phyloP scores from a whole-genome alignment of 2,888 invertebrate genomes.

The Mylabris sibirica region DNA sequence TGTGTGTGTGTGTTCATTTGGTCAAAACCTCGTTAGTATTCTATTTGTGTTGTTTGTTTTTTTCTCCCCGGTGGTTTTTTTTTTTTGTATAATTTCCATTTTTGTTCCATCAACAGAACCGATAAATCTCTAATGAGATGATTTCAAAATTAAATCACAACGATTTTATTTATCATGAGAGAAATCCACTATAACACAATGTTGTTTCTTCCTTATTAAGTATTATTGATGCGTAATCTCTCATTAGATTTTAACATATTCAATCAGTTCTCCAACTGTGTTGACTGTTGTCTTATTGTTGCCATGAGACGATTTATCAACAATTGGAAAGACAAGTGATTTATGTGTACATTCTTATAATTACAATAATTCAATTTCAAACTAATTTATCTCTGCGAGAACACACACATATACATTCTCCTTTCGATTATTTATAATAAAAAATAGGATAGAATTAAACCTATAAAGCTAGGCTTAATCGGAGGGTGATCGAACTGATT shows the following conservation, averaged over 20 bases:
- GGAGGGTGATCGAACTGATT: no score
- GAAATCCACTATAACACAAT: neutral
- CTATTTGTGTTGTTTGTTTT: neutral
- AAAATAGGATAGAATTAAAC: no score
- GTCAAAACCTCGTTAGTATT: no score
- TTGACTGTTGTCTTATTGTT: constrained; percentile 6
- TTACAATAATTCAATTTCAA: constrained; percentile 9
- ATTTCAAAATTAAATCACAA: constrained; percentile 9
- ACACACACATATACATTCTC: neutral
- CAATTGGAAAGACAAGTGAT: constrained; percentile 11
- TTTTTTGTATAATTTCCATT: neutral
- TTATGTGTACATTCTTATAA: constrained; percentile 8
- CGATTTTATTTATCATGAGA: constrained; percentile 5
- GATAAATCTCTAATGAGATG: constrained; percentile 11
- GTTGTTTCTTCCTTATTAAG: constrained; percentile 17
- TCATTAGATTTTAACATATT: constrained; percentile 30
- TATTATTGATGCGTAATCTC: constrained; percentile 28
- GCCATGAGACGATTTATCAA: constrained; percentile 11
- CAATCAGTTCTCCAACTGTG: constrained; percentile 16
- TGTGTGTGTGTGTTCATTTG: neutral
- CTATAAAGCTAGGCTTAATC: no score
- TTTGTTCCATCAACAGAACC: neutral
- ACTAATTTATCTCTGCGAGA: neutral
- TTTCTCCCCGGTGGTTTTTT: neutral
- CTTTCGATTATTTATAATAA: neutral